Evolutionary conservation across 2,113 vertebrate species (phyloP), one percentile per base, ranked within the genome.

Genomic region (Merops nubicus): DNA sequence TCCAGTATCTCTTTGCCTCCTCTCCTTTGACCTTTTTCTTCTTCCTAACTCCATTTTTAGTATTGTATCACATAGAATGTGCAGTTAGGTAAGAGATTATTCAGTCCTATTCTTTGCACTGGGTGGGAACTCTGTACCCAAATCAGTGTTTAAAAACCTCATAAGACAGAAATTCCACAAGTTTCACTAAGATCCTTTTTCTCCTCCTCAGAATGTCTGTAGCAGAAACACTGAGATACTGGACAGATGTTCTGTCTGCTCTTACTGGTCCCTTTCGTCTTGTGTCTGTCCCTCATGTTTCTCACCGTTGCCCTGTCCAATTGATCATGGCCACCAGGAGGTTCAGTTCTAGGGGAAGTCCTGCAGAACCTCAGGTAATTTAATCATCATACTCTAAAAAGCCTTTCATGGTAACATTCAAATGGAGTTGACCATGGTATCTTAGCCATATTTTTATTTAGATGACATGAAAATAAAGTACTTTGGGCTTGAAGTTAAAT

Each of bases 371-470:
- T 60, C 48, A 79, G 53, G 26, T 29, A 67, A 78, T 64, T 40
- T 60, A 59, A 76, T 47, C 33, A 85, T 47, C 26, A n/a, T 9
- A 33, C 28, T 63, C 47, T n/a, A 85, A 59, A 75, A 90, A 47
- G 29, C 10, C 13, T 85, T 47, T 92, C 26, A 51, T 21, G 13
- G 0, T 50, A 82, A 83, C 21, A 43, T 51, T 56, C 56, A 85
- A 75, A 78, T n/a, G 15, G 22, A 85, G 62, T 47, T 1, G 3
- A 75, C 8, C 8, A 63, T 0, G 0, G 17, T 59, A 91, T 50
- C 34, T 57, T 21, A 29, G 34, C 17, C 26, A 72, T 64, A 23
- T 38, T 70, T 89, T 81, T 53, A 80, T 84, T 67, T 65, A 43
- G 22, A 67, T 62, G 20, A 43, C 21, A 59, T 22, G 31, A 68